Evolutionary conservation across 2,888 invertebrate genomes (phyloP).

Genomic region (Pharmacophagus antenor): DNA sequence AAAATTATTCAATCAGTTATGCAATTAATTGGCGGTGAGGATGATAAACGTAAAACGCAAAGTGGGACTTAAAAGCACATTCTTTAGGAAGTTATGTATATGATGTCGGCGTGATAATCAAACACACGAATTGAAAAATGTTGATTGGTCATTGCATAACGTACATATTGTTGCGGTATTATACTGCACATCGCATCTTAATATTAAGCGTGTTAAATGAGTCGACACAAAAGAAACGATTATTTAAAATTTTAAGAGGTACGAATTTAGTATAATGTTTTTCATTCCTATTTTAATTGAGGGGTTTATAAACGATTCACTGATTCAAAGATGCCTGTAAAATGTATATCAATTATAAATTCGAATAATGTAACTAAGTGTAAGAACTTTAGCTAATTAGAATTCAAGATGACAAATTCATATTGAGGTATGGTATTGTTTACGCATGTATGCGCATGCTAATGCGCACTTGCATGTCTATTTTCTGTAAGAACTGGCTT

Average conservation of each 20-base stretch:
- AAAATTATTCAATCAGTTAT: slow-evolving; percentile 32
- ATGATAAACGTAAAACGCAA: slow-evolving; percentile 25
- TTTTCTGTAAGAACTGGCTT: slow-evolving; percentile 22
- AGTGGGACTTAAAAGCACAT: slow-evolving; percentile 34
- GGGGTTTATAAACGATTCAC: background rate
- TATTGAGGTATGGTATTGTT: slow-evolving; percentile 41
- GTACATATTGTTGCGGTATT: slow-evolving; percentile 29
- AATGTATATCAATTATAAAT: slow-evolving; percentile 30
- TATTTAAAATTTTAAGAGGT: slow-evolving; percentile 33
- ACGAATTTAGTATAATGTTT: too few relatives aligned
- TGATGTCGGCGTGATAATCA: slow-evolving; percentile 49
- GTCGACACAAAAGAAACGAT: background rate
- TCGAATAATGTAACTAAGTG: slow-evolving; percentile 38
- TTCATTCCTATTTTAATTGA: too few relatives aligned
- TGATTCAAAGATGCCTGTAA: background rate
- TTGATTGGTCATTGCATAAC: slow-evolving; percentile 50
- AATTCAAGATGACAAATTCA: slow-evolving; percentile 42
- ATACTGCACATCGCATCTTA: slow-evolving; percentile 1
- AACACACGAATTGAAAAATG: slow-evolving; percentile 45
- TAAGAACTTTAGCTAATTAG: slow-evolving; percentile 44
- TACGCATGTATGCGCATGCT: slow-evolving; percentile 40
- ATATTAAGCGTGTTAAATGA: background rate
- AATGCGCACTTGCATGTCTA: slow-evolving; percentile 35
- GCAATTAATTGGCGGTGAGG: slow-evolving; percentile 33
- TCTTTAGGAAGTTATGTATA: slow-evolving; percentile 41